These are phyloP conservation scores for Tachystola acroxantha DNA, from an alignment of 2,888 invertebrate genomes.

Conservation along the genomic window DNA sequence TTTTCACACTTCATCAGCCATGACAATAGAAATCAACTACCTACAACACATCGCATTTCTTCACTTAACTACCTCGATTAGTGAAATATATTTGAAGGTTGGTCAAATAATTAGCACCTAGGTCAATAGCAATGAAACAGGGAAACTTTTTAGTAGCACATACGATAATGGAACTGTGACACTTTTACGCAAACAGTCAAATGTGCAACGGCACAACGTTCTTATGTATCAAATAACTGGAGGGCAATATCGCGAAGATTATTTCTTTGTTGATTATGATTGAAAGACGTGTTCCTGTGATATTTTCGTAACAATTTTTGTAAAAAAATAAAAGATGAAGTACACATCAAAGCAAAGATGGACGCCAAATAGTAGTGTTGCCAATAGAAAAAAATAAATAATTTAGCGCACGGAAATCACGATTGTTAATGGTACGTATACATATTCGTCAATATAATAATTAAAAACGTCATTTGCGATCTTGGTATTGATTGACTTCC, in stretches of 20 bases:
- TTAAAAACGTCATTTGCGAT: too few species aligned
- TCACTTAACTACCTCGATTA: conserved; percentile 20
- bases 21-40: conserved; percentile 37
- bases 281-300: conserved; percentile 18
- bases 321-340: conserved; percentile 69
- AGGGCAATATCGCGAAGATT: conserved; percentile 17
- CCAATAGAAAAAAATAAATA: conserved; percentile 11
- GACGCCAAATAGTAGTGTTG: conserved; percentile 72
- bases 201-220: conserved; percentile 29
- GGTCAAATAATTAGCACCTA: conserved; percentile 63
- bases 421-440: too few species aligned
- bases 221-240: conserved; percentile 27
- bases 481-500: too few species aligned
- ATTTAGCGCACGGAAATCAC: background rate
- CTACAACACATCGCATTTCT: conserved; percentile 3
- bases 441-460: too few species aligned
- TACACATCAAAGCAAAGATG: conserved; percentile 76
- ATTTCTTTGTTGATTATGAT: conserved; percentile 11
- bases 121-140: conserved; percentile 69
- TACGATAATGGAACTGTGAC: conserved; percentile 69
- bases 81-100: conserved; percentile 56
- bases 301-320: conserved; percentile 50
- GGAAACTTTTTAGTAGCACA: conserved; percentile 66
- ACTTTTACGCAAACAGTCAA: conserved; percentile 49
- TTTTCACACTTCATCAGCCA: conserved; percentile 69